A percentile compares a stretch with the other conserved stretches of the same genome.
Conservation (phyloP, 2,113 vertebrate species). For the Chionomys nivalis region DNA sequence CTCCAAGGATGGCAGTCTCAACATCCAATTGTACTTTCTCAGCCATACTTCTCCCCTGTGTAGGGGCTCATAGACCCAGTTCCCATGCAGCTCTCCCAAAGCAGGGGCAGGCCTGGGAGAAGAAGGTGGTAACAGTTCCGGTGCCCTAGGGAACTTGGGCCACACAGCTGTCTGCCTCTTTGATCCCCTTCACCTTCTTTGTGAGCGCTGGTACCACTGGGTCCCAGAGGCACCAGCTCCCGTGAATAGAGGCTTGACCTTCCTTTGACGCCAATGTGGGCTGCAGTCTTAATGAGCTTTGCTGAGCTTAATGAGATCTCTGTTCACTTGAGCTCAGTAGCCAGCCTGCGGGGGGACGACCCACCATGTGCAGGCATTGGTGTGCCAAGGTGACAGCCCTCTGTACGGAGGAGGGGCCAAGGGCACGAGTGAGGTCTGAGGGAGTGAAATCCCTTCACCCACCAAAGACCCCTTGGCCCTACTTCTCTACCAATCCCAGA, state of each 20-base stretch:
- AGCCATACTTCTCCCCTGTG: not conserved
- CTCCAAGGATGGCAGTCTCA: not conserved
- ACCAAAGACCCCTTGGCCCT: not conserved
- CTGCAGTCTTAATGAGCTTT: slow-evolving; percentile 52
- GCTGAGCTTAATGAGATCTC: not conserved
- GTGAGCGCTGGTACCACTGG: not conserved
- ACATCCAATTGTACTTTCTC: not conserved
- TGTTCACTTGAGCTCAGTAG: not conserved
- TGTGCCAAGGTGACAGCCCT: not conserved
- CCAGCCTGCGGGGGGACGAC: not conserved
- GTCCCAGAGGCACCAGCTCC: slow-evolving; percentile 41
- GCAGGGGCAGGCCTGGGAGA: not conserved
- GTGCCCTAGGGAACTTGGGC: accelerated
- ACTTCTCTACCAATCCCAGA: not conserved
- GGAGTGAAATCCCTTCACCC: not conserved
- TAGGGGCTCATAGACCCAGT: not conserved
- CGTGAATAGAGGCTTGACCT: slow-evolving; percentile 34
- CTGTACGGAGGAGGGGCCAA: accelerated
- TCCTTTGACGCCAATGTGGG: not conserved
- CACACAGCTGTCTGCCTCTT: not conserved
- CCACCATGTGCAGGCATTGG: not conserved
- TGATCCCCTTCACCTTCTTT: not conserved
- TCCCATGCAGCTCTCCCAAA: not conserved
- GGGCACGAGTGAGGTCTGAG: accelerated
- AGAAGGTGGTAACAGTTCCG: no score